A percentile compares a stretch with the other conserved stretches of the same genome.
Conservation (phyloP, 2,113 vertebrate genomes). For the Silurus asotus region DNA sequence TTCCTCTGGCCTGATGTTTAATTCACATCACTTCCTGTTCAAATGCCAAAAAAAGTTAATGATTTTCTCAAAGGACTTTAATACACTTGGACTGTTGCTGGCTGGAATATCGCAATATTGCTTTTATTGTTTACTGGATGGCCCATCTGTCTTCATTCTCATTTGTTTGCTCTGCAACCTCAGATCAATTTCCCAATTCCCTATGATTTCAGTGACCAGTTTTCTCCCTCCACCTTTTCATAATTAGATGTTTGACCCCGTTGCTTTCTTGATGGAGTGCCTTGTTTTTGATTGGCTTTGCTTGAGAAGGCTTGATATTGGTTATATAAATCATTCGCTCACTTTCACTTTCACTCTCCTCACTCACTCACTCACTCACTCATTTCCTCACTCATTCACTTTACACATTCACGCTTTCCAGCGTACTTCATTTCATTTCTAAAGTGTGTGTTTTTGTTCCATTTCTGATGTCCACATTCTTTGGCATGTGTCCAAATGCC, state of each 20-base stretch:
- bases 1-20: conserved; percentile 64
- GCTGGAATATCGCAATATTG: conserved; percentile 60
- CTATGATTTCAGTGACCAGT: conserved; percentile 63
- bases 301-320: conserved; percentile 37
- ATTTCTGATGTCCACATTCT: neutral
- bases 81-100: conserved; percentile 49
- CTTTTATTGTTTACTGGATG: conserved; percentile 55
- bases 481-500: neutral
- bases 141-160: conserved; percentile 57
- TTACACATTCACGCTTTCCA: neutral
- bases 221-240: conserved; percentile 52
- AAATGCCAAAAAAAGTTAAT: conserved; percentile 61
- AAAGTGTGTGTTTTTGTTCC: neutral
- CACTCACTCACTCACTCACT: neutral
- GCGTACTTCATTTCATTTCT: neutral
- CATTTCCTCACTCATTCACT: conserved; percentile 14
- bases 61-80: conserved; percentile 58
- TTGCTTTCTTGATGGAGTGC: conserved; percentile 52
- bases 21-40: conserved; percentile 67
- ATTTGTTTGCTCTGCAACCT: conserved; percentile 47
- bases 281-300: conserved; percentile 45
- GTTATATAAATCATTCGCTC: conserved; percentile 32
- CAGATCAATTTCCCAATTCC: conserved; percentile 59
- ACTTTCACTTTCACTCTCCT: neutral
- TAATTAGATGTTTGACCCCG: conserved; percentile 64